Evolutionary conservation across 2,113 vertebrate species (phyloP).

Genomic region (Seriola quinqueradiata): DNA sequence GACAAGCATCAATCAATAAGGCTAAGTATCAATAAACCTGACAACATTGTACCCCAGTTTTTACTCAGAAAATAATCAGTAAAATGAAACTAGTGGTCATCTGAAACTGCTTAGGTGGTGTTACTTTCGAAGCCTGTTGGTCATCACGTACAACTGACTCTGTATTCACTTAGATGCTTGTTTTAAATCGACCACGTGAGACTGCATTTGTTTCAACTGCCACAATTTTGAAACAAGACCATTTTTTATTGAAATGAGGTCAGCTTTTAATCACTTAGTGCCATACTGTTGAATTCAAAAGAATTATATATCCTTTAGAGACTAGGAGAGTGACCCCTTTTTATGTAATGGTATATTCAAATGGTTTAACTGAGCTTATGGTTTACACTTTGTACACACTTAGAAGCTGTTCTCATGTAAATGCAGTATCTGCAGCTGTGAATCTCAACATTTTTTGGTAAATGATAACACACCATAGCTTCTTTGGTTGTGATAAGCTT

Average conservation of each 20-base stretch:
- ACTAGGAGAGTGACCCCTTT: conserved; percentile 47
- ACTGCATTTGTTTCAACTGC: conserved; percentile 66
- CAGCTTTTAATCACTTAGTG: conserved; percentile 72
- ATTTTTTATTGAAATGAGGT: conserved; percentile 57
- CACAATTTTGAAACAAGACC: conserved; percentile 48
- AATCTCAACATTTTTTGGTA: conserved; percentile 69
- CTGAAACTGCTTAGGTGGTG: conserved; percentile 45
- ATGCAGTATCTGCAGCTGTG: conserved; percentile 82
- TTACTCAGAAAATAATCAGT: conserved; percentile 54
- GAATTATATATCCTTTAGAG: conserved; percentile 42
- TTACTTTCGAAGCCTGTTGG: conserved; percentile 56
- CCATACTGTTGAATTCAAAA: conserved; percentile 62
- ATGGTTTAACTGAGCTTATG: conserved; percentile 58
- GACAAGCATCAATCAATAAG: conserved; percentile 67
- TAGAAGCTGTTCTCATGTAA: conserved; percentile 85
- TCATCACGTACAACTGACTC: conserved; percentile 42
- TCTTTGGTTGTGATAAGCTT: conserved; percentile 73
- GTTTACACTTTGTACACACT: conserved; percentile 81
- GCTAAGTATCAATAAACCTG: conserved; percentile 73
- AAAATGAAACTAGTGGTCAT: conserved; percentile 54
- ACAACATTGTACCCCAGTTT: conserved; percentile 56
- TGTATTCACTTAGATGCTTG: conserved; percentile 63
- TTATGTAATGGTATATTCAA: conserved; percentile 49
- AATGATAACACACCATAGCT: conserved; percentile 72
- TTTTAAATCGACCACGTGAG: conserved; percentile 54